Percentiles rank a stretch among this genome's conserved stretches.
Conservation (phyloP, 2,797 vertebrate genomes). For the Malurus splendens region DNA sequence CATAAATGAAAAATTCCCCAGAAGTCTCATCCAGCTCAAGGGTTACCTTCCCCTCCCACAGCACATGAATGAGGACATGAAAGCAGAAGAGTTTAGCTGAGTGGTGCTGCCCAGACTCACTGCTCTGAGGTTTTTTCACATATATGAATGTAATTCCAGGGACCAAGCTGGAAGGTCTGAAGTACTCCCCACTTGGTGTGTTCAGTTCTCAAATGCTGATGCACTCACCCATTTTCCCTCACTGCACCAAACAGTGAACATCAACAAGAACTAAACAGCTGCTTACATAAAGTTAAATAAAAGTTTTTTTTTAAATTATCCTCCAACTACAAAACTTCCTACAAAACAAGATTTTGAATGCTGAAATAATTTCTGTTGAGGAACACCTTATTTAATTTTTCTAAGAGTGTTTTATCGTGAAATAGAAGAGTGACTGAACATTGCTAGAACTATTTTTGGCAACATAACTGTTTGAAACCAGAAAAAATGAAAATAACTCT, state of each 20-base stretch:
- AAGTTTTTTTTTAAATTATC: neutral
- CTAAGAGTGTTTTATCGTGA: neutral
- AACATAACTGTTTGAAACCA: neutral
- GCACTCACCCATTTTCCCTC: neutral
- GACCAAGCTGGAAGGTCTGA: neutral
- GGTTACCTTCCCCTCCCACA: neutral
- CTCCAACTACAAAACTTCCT: neutral
- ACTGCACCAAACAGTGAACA: neutral
- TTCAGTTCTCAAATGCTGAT: neutral
- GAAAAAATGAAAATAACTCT: neutral
- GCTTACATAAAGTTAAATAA: neutral
- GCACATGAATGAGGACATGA: neutral
- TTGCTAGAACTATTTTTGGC: neutral
- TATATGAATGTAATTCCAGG: neutral
- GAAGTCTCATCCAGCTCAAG: neutral
- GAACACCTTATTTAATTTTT: neutral
- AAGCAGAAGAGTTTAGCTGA: neutral
- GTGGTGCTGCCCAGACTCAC: neutral
- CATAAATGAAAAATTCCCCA: neutral
- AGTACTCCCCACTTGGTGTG: neutral
- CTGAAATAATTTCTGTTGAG: neutral
- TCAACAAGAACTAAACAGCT: neutral
- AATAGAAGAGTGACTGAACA: neutral
- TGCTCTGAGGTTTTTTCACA: neutral
- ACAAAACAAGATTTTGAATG: neutral